Evolutionary conservation across 2,888 invertebrate species (phyloP), one percentile per base, ranked within the genome.

Genomic region (Drosophila meridionalis): DNA sequence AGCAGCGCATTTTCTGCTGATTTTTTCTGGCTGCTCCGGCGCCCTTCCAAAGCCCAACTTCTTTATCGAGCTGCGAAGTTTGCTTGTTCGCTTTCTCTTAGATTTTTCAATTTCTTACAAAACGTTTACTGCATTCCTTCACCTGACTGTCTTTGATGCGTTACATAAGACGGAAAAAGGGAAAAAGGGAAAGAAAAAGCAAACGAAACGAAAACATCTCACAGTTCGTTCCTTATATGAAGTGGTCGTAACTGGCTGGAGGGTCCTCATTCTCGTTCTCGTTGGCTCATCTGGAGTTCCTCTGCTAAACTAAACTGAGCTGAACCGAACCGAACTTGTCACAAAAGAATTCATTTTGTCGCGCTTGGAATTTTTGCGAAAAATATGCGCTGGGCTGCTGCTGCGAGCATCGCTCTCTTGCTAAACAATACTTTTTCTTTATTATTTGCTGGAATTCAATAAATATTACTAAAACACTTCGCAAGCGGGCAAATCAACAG

Each of bases 321-420:
- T 64, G 57, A 78, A 85, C 83, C 73, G 87, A 78, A 85, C 83
- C 73, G 85, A 87, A 90, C 88, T 87, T 87, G 87, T 87, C 87
- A 87, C 87, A 87, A 87, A 87, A 87, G 87, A 87, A 87, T 87
- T 87, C 88, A 90, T 89, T 90, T 90, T 89, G 90, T 80, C 73
- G 83, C 78, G 77, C 59, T 87, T 43, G 87, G 87, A 89, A 87
- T 87, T 89, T 83, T 58, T 50, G 38, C 42, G 55, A 43, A 47
- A 78, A 87, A 80, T 67, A 80, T 85, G 81, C 82, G 73, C 74
- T 81, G 70, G n/a, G 74, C 52, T 55, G 74, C 74, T 73, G 80
- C 81, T 64, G 58, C 78, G 30, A 68, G 86, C 81, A 45, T 38
- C 14, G 66, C 52, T 36, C 34, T 8, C 42, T 43, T 57, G 32